Evolutionary conservation across 1,140 invertebrate genomes (phyloP), one percentile per base, ranked within the genome.

Genomic region (Trialeurodes vaporariorum): DNA sequence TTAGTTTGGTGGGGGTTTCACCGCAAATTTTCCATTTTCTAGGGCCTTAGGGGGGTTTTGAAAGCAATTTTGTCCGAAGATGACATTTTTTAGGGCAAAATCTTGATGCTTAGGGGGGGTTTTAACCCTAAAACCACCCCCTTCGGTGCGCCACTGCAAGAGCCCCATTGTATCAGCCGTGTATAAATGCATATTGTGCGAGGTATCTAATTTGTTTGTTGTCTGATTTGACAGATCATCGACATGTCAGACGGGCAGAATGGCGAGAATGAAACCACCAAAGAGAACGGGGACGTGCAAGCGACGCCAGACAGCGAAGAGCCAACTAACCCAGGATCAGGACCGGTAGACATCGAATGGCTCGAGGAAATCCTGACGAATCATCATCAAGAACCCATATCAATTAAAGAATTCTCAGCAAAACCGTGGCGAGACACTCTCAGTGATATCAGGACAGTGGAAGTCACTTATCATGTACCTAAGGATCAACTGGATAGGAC

Each of bases 371-470:
- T 49, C 34, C 34, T 49, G 17, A 9, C 34, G 17, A 9, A 5
- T 9, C 34, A 49, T 17, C 34, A 49, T 49, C 34, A 49, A 49
- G 5, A 49, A 5, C 5, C 34, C 5, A 17, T 49, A 49, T 9
- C 34, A 17, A 49, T 49, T 9, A 5, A 17, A 49, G 34, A 49
- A 49, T 49, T 49, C 34, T 9, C 34, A 17, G 34, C 17, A 49
- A 49, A 49, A 49, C 34, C 34, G 5, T 49, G 34, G 81, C 68
- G 83, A 83, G 34, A 49, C 5, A 49, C 34, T 1, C 79, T 87
- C 25, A 84, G 83, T 72, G 84, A 86, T 73, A 84, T 87, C 26
- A 76, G 85, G 60, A 83, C 83, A 5, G 83, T 86, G 2, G 76
- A 72, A 59, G 81, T 84, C 21, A 78, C 49, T 70, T 49, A 49